phyloP scores from a whole-genome alignment of 2,888 invertebrate genomes.

The Tetrapedia diversipes region DNA sequence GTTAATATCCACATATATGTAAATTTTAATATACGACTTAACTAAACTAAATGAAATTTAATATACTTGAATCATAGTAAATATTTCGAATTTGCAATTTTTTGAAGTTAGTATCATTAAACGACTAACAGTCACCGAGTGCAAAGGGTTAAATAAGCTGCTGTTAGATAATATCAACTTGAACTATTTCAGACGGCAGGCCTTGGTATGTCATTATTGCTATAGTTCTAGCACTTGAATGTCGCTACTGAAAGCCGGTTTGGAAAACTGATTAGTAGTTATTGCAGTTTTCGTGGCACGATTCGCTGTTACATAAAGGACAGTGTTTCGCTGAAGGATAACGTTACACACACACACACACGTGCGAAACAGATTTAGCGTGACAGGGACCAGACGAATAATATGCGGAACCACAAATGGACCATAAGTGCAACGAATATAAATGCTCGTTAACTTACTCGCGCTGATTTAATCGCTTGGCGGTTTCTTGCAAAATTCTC shows the following conservation, averaged over 20 bases:
- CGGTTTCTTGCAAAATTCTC: background rate
- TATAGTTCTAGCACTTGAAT: background rate
- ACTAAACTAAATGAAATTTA: no score
- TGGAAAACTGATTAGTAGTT: background rate
- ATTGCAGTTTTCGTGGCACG: background rate
- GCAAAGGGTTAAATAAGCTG: no score
- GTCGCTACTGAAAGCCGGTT: background rate
- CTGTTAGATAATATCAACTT: no score
- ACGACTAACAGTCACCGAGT: no score
- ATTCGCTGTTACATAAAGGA: background rate
- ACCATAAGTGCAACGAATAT: background rate
- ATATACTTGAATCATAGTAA: no score
- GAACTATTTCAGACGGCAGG: no score
- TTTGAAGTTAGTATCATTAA: no score
- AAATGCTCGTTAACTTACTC: background rate
- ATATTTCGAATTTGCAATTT: no score
- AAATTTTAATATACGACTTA: no score
- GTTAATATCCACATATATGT: no score
- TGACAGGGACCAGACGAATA: background rate
- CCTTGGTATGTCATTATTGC: background rate
- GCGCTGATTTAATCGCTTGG: background rate
- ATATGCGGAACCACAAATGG: slow-evolving; percentile 4
- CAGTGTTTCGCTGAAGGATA: no score
- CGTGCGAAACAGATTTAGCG: slow-evolving; percentile 12
- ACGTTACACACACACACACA: slow-evolving; percentile 6